Evolutionary conservation across 2,888 invertebrate genomes (phyloP).

Genomic region (Caenorhabditis auriculariae): DNA sequence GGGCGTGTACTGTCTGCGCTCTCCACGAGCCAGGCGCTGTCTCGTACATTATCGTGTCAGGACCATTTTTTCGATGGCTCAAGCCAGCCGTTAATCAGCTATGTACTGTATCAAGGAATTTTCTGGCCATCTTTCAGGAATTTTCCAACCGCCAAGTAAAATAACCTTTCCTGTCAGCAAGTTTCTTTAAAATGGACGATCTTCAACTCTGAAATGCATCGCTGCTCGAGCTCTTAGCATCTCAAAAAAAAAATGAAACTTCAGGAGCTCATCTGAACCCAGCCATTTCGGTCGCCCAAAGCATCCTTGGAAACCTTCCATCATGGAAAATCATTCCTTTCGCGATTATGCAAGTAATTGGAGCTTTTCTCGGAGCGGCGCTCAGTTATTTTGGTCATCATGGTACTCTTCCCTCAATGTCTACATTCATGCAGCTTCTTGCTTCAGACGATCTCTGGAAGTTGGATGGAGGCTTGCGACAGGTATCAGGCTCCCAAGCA

Average conservation of each 20-base stretch:
- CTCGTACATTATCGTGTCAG: too few species aligned
- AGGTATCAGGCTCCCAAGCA: slow-evolving; percentile 61
- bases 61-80: too few species aligned
- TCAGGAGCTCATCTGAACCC: slow-evolving; percentile 57
- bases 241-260: slow-evolving; percentile 9
- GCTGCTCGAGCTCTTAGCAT: background rate
- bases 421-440: background rate
- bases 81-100: too few species aligned
- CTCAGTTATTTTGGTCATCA: slow-evolving; percentile 59
- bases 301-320: slow-evolving; percentile 51
- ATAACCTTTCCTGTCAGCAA: too few species aligned
- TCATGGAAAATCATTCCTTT: slow-evolving; percentile 39
- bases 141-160: too few species aligned
- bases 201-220: background rate
- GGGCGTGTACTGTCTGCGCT: too few species aligned
- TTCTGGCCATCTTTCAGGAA: too few species aligned
- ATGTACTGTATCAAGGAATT: too few species aligned
- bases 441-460: slow-evolving; percentile 61
- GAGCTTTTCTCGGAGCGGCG: slow-evolving; percentile 60
- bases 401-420: slow-evolving; percentile 27
- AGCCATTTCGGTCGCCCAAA: slow-evolving; percentile 51
- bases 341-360: slow-evolving; percentile 52
- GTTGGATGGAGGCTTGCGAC: slow-evolving; percentile 64
- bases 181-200: too few species aligned
- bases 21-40: too few species aligned